Base-by-base conservation (phyloP, 2,888 invertebrate species). In the Rhamnusium bicolor region DNA sequence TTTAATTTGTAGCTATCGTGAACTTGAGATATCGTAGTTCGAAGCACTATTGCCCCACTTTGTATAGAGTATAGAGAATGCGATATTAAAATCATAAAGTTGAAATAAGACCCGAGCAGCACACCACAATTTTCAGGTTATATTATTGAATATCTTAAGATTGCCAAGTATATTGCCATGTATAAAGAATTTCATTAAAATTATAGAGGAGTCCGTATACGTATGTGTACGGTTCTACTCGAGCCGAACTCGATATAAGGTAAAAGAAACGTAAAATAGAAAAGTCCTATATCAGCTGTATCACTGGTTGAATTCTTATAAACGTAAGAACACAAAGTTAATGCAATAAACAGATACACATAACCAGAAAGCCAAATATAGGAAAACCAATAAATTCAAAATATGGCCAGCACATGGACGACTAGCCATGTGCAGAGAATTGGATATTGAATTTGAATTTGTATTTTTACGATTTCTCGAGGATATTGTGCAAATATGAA, bases 401-500 rank as follows among this genome's bases (percentile, higher is more conserved):
- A 79, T 77, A 77, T 74, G 76, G 68, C 18, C 69, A 69, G 66
- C 76, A 77, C 75, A 74, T 72, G 78, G 75, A 73, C 70, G 51
- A 56, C 60, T 40, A 72, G 62, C 61, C 73, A 65, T 72, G 71
- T 72, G 75, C 63, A 27, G 32, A 61, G 65, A 75, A 79, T 79
- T 77, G 76, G 74, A 79, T 77, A 77, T 76, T 72, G 77, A 77
- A 79, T 75, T 77, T 79, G 77, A 77, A 76, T 77, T 75, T 73
- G 72, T 69, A 77, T 77, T 79, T 77, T 76, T 77, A 77, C 71
- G 79, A 74, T 69, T 74, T 76, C 71, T 69, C 69, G 70, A 74
- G 73, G 77, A 77, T 77, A 77, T 69, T 74, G 62, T 74, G 65
- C 65, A 72, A 77, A 74, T 73, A 60, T 54, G 60, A 71, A 63